Evolutionary conservation across 2,888 invertebrate species (phyloP).

Genomic region (Sarcophaga caerulescens): DNA sequence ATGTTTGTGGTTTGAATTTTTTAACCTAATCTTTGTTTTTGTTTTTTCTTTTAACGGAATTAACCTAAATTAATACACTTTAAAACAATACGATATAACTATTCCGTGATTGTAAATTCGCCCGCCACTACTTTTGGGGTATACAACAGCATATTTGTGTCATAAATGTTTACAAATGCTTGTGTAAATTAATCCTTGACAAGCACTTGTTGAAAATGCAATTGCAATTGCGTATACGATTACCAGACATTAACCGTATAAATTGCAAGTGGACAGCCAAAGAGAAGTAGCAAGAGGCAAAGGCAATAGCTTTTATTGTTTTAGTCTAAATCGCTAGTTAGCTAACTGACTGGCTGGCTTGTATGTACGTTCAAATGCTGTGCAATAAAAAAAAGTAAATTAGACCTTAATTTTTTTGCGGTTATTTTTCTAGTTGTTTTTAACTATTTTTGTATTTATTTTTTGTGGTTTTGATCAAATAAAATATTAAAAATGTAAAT

Average conservation of each 20-base stretch:
- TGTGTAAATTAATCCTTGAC: slow-evolving; percentile 61
- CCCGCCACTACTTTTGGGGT: background rate
- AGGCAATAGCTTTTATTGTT: slow-evolving; percentile 30
- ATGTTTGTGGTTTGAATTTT: too few relatives aligned
- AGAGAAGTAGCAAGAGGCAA: background rate
- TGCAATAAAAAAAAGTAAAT: slow-evolving; percentile 54
- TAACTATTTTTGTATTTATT: slow-evolving; percentile 34
- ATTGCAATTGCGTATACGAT: slow-evolving; percentile 50
- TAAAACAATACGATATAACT: too few relatives aligned
- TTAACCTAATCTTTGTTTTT: too few relatives aligned
- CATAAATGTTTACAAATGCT: slow-evolving; percentile 12
- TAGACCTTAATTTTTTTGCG: slow-evolving; percentile 55
- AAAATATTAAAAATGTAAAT: slow-evolving; percentile 15
- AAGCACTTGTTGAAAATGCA: slow-evolving; percentile 49
- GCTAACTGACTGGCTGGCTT: background rate
- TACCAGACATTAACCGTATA: slow-evolving; percentile 40
- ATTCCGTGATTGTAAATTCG: too few relatives aligned
- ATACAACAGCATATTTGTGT: background rate
- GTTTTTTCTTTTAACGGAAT: too few relatives aligned
- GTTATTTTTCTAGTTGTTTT: background rate
- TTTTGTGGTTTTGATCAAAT: slow-evolving; percentile 54
- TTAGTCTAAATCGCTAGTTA: slow-evolving; percentile 41
- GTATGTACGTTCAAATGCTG: background rate
- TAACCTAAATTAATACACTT: too few relatives aligned
- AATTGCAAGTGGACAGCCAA: background rate